Percentiles rank a stretch among this genome's conserved stretches.
Evolutionary conservation across 2,888 invertebrate genomes (phyloP).

Genomic region (Caenorhabditis sulstoni): DNA sequence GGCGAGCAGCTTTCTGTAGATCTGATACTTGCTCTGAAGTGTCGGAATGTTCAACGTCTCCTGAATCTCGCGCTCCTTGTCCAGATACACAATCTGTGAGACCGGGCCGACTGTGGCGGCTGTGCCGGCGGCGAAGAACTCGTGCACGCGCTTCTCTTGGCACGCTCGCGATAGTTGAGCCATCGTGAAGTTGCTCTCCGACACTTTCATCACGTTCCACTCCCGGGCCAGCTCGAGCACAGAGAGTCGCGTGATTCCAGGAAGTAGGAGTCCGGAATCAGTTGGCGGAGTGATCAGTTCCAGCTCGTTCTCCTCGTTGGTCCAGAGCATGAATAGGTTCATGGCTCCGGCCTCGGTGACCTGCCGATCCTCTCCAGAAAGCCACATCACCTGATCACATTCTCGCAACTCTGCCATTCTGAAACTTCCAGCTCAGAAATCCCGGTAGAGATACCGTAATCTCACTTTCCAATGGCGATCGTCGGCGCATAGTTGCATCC

Average conservation of each 20-base stretch:
- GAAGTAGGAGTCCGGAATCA: slow-evolving; percentile 90
- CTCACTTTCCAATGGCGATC: slow-evolving; percentile 79
- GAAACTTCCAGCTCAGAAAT: slow-evolving; percentile 83
- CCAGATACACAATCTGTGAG: slow-evolving; percentile 88
- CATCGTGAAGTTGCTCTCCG: slow-evolving; percentile 90
- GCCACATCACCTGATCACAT: slow-evolving; percentile 94
- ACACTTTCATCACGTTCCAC: slow-evolving; percentile 89
- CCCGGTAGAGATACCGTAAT: neutral
- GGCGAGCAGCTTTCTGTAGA: slow-evolving; percentile 86
- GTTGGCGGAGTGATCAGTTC: slow-evolving; percentile 94
- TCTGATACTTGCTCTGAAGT: slow-evolving; percentile 85
- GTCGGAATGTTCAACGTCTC: slow-evolving; percentile 82
- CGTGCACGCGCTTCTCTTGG: slow-evolving; percentile 90
- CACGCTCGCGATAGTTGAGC: slow-evolving; percentile 86
- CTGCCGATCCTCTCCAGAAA: slow-evolving; percentile 93
- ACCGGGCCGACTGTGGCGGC: slow-evolving; percentile 95
- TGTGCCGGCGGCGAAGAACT: slow-evolving; percentile 97
- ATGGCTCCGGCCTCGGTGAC: slow-evolving; percentile 98
- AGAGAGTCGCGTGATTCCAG: slow-evolving; percentile 93
- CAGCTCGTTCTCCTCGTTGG: slow-evolving; percentile 90
- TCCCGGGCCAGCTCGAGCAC: slow-evolving; percentile 88
- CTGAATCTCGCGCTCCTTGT: slow-evolving; percentile 81
- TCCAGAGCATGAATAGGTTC: slow-evolving; percentile 93
- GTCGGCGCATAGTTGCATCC: slow-evolving; percentile 86
- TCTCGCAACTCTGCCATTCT: slow-evolving; percentile 41